Conservation (phyloP, 2,797 vertebrate genomes). For the Sebastes diploproa region DNA sequence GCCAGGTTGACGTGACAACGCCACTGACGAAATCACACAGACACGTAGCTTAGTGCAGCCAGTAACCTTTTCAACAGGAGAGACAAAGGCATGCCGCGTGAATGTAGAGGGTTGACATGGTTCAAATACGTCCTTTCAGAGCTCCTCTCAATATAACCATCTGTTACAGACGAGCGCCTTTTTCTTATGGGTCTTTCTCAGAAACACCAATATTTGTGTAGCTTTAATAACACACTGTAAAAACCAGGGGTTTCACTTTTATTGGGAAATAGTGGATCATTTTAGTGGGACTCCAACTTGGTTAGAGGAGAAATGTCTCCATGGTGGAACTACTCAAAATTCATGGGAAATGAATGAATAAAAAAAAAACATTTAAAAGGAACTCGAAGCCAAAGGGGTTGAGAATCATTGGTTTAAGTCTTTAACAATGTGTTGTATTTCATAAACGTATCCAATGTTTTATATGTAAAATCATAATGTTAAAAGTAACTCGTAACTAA, state of each 20-base stretch:
- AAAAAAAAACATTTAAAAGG: not conserved
- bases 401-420: not conserved
- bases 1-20: constrained; percentile 13
- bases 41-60: constrained; percentile 15
- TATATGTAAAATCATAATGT: not conserved
- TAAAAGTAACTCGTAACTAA: not conserved
- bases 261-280: not conserved
- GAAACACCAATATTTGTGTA: not conserved
- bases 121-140: constrained; percentile 9
- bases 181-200: not conserved
- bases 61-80: constrained; percentile 25
- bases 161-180: not conserved
- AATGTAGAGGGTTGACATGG: constrained; percentile 14
- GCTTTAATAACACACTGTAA: not conserved
- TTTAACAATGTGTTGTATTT: not conserved
- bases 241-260: not conserved
- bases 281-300: not conserved
- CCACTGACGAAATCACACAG: constrained; percentile 61
- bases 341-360: not conserved
- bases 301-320: not conserved
- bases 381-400: not conserved
- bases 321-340: not conserved
- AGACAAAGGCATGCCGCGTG: constrained; percentile 33
- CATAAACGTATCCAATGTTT: not conserved
- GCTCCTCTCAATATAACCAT: not conserved